Conservation (phyloP, 2,888 invertebrate species). For the Lasioglossum pauxillum region DNA sequence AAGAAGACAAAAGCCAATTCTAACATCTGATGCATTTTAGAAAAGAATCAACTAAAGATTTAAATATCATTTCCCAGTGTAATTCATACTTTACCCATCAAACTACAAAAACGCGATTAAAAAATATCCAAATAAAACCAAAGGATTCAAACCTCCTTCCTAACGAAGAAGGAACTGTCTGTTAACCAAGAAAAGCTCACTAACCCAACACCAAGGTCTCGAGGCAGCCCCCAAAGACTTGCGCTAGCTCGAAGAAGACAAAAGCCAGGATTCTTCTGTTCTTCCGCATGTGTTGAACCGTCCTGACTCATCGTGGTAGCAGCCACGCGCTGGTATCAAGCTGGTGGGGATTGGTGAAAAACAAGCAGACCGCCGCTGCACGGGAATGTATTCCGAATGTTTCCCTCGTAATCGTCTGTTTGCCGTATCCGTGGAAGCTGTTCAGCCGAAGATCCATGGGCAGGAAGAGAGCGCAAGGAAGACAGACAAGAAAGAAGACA, state of each 20-base stretch:
- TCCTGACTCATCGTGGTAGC: constrained; percentile 48
- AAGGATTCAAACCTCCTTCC: too few relatives aligned
- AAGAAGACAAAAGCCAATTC: too few relatives aligned
- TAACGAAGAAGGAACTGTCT: too few relatives aligned
- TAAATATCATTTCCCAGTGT: too few relatives aligned
- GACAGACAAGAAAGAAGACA: background rate
- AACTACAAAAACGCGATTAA: too few relatives aligned
- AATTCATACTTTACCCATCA: too few relatives aligned
- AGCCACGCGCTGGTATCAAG: constrained; percentile 61
- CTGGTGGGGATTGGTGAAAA: constrained; percentile 58
- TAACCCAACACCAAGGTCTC: background rate
- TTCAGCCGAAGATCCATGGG: constrained; percentile 26
- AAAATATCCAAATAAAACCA: too few relatives aligned
- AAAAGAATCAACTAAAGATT: too few relatives aligned
- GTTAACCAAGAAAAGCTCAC: background rate
- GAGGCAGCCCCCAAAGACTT: background rate
- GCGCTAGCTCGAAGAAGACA: background rate
- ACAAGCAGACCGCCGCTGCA: constrained; percentile 53
- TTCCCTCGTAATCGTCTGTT: constrained; percentile 69
- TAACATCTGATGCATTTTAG: too few relatives aligned
- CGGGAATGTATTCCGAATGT: constrained; percentile 67
- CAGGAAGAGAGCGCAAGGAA: constrained; percentile 3
- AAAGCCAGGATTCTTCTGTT: background rate
- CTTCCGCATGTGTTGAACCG: constrained; percentile 34
- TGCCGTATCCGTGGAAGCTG: constrained; percentile 44